phyloP scores from a whole-genome alignment of 92 coral and sea anemone genomes.

The Siderastrea siderea region DNA sequence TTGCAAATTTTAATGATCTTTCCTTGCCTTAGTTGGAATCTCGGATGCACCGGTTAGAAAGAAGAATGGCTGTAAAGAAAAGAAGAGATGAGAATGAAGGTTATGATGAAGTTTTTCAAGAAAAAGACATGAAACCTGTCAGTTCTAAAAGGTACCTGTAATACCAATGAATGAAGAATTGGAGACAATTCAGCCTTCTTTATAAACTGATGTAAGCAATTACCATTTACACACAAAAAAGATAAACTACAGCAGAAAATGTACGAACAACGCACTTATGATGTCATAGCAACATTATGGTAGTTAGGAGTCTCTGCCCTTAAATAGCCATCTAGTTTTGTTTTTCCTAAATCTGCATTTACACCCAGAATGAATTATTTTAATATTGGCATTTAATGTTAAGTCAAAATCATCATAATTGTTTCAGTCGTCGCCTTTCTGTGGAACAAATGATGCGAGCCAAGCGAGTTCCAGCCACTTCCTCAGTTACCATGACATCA shows the following conservation, averaged over 20 bases:
- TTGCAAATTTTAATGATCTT: neutral
- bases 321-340: too few relatives aligned
- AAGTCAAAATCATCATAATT: neutral
- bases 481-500: conserved; percentile 93
- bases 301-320: too few relatives aligned
- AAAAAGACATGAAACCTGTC: conserved; percentile 53
- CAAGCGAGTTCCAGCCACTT: conserved; percentile 95
- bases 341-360: too few relatives aligned
- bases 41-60: conserved; percentile 94
- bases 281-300: too few relatives aligned
- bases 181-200: too few relatives aligned
- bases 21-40: conserved; percentile 81
- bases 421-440: conserved; percentile 82
- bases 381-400: too few relatives aligned
- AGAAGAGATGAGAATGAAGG: conserved; percentile 75
- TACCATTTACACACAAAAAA: too few relatives aligned
- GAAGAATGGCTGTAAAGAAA: conserved; percentile 93
- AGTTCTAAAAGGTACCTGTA: conserved; percentile 76
- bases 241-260: too few relatives aligned
- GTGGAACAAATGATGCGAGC: conserved; percentile 91
- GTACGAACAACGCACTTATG: too few relatives aligned
- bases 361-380: too few relatives aligned
- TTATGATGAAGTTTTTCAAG: conserved; percentile 64
- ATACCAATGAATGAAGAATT: neutral
- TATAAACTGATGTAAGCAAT: too few relatives aligned